Base-by-base conservation (phyloP, 2,888 invertebrate species). In the Psylliodes chrysocephalus region DNA sequence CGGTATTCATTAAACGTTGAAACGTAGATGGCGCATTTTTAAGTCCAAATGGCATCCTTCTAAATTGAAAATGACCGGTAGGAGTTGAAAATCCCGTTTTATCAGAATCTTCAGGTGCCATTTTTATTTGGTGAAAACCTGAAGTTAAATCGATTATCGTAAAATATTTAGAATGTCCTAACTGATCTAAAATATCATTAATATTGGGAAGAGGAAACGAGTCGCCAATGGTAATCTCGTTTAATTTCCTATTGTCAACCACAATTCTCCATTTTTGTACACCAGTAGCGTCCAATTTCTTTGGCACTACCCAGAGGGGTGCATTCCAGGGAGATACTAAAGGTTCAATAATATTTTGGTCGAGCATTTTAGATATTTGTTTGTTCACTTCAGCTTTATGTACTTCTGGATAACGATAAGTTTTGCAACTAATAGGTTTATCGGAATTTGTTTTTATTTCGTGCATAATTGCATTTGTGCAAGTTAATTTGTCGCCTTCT, bases 121-220 rank as follows among this genome's bases (percentile, higher is more conserved):
- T 71, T 55, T 65, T 18, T n/a, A 81, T 78, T 70, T 82, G 80
- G 60, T 82, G 81, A 67, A 77, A 82, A 0, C 81, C 81, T 5
- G 73, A 73, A 1, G 79, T 76, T n/a, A 82, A 56, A 65, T 81
- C 82, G 22, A 82, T 30, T 0, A 76, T 79, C 1, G 79, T 73
- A 54, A 81, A 82, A 66, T 79, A 81, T 59, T 72, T 72, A 1
- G 77, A 69, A 56, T 75, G 72, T 28, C 79, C 78, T 54, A 82
- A 57, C 67, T 80, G 77, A 60, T 79, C 77, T 7, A 81, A 61
- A 46, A 82, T 80, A 33, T 79, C 77, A 2, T 68, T 60, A 4
- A 81, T 81, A 60, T 77, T 78, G 0, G 80, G 79, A 15, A 81
- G 63, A 2, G 80, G 79, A 63, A 76, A 80, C 4, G 71, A 67